These are phyloP conservation scores for Dysmachus trigonus DNA, from an alignment of 2,888 invertebrate species.

Conservation along the genomic window DNA sequence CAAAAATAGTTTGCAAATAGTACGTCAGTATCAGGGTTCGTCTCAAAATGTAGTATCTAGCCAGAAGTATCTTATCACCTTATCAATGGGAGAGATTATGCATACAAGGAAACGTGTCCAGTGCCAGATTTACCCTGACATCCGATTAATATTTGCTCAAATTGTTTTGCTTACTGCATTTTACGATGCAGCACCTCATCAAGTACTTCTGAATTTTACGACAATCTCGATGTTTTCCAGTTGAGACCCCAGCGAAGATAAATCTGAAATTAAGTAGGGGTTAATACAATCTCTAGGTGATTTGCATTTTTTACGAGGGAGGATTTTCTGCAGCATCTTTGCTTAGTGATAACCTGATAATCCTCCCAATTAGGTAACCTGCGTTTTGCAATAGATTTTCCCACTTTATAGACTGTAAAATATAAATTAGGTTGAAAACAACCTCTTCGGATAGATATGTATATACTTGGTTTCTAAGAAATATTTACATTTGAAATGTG, in stretches of 20 bases:
- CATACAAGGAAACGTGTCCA: not conserved
- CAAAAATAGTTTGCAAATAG: not conserved
- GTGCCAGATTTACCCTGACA: not conserved
- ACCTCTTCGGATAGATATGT: not conserved
- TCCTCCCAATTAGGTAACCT: not conserved
- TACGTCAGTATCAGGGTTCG: not conserved
- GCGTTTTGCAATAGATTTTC: not conserved
- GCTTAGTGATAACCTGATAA: not conserved
- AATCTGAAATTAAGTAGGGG: not conserved
- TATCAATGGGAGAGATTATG: not conserved
- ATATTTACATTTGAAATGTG: not conserved
- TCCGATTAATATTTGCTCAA: not conserved
- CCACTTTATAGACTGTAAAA: not conserved
- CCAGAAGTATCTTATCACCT: not conserved
- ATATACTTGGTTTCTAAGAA: not conserved
- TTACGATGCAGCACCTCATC: not conserved
- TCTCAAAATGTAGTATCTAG: not conserved
- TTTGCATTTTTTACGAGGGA: not conserved
- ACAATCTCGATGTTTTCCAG: not conserved
- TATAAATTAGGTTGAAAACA: not conserved
- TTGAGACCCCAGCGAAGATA: not conserved
- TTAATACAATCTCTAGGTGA: not conserved
- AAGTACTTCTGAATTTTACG: not conserved
- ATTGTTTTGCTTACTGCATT: not conserved
- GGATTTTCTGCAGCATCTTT: not conserved